Evolutionary conservation across 2,113 vertebrate species (phyloP), one percentile per base, ranked within the genome.

Genomic region (Osmerus mordax): DNA sequence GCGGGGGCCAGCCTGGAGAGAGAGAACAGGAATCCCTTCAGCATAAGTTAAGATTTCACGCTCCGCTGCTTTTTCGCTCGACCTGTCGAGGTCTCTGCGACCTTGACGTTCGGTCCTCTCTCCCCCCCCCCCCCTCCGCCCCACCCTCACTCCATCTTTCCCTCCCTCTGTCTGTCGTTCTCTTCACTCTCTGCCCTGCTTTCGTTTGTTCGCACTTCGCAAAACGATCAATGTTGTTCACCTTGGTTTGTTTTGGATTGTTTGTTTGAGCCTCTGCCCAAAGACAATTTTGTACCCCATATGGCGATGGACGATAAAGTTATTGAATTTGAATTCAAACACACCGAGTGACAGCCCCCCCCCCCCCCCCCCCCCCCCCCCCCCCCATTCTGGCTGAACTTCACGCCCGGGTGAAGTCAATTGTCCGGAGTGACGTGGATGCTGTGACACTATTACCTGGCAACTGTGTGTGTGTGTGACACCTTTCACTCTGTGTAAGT

Each of bases 31-130:
- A 81, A 74, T 77, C 82, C 82, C 72, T 74, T 74, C 71, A 75
- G 65, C 64, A 67, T 72, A 69, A 73, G 65, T 67, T 78, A 36
- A 73, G 70, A 80, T 82, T 82, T 84, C 72, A 83, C 63, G 53
- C 73, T n/a, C 54, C 28, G n/a, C 67, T 29, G 67, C 72, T 59
- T 41, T 55, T 19, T 41, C 41, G 21, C 60, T 2, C 12, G 72
- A 77, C 72, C 71, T 69, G 56, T 25, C 15, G 67, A 64, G 21
- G 71, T 76, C 72, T 61, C 23, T 11, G 21, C 55, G 69, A 83
- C 87, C 83, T 87, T 87, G 76, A 74, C 70, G 58, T 23, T 67
- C 19, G 21, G 56, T 60, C n/a, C 55, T n/a, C 12, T 53, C 54
- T 61, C 19, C 25, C 58, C 23, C 51, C 29, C n/a, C 55, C 47